A percentile compares a stretch with the other conserved stretches of the same genome.
Evolutionary conservation across 2,113 vertebrate genomes (phyloP).

Genomic region (Zosterops hypoxanthus): DNA sequence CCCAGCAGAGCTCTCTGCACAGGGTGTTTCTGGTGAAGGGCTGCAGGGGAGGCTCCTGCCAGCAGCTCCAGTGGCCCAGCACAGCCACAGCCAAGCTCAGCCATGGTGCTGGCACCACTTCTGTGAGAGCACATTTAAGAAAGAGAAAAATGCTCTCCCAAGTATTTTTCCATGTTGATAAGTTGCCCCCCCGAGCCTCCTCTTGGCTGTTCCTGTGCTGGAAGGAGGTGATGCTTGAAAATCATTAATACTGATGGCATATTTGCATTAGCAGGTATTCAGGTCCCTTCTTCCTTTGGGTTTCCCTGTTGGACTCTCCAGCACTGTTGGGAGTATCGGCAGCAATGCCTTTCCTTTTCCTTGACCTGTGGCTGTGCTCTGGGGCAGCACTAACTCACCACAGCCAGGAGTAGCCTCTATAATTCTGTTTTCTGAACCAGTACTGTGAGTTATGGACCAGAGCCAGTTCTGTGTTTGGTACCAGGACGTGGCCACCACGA

Average conservation of each 20-base stretch:
- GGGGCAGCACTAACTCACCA: neutral
- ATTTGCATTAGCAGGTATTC: neutral
- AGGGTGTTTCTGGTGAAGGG: fast-evolving
- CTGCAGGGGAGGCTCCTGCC: neutral
- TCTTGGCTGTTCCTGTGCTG: neutral
- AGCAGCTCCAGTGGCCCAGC: neutral
- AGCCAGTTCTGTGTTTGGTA: neutral
- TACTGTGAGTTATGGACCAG: fast-evolving
- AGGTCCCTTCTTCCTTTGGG: neutral
- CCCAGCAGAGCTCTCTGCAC: neutral
- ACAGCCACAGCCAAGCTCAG: neutral
- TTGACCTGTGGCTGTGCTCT: neutral
- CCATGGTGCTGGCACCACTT: neutral
- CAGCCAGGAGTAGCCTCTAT: neutral
- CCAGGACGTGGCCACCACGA: fast-evolving
- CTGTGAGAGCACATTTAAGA: neutral
- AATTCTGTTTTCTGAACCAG: neutral
- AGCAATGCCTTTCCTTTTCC: neutral
- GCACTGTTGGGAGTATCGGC: fast-evolving
- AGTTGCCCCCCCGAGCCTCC: neutral
- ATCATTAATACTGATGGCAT: neutral
- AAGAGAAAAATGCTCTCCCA: neutral
- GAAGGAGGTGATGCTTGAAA: neutral
- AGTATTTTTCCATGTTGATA: neutral
- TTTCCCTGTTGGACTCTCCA: neutral